A percentile compares a stretch with the other conserved stretches of the same genome.
Conservation (phyloP, 2,113 vertebrate species). For the Isurus oxyrinchus region DNA sequence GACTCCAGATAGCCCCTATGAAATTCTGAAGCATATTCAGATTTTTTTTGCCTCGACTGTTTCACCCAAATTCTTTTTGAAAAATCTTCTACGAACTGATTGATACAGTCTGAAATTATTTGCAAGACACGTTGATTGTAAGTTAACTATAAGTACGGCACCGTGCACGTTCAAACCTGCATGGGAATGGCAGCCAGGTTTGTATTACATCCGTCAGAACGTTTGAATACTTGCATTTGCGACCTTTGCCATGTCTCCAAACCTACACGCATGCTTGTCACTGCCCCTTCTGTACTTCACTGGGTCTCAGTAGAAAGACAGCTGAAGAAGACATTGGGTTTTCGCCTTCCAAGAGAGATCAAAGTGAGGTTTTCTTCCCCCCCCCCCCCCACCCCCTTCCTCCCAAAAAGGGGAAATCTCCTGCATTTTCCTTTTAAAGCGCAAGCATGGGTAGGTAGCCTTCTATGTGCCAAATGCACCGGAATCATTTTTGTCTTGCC, state of each 20-base stretch:
- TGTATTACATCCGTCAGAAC: conserved; percentile 59
- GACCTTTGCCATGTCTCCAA: not conserved
- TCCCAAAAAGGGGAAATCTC: conserved; percentile 63
- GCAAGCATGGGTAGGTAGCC: conserved; percentile 42
- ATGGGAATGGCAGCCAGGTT: not conserved
- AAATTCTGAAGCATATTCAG: too few species aligned
- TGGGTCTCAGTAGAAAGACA: conserved; percentile 52
- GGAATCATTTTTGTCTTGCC: not conserved
- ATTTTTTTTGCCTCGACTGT: not conserved
- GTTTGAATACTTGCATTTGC: conserved; percentile 55
- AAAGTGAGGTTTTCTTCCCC: conserved; percentile 59
- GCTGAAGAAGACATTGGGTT: conserved; percentile 89
- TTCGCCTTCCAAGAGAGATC: conserved; percentile 69
- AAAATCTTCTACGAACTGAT: not conserved
- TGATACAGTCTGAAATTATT: not conserved
- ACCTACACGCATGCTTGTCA: not conserved
- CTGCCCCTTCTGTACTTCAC: not conserved
- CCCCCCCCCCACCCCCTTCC: conserved; percentile 46
- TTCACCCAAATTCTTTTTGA: not conserved
- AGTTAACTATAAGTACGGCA: not conserved
- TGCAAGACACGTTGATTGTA: too few species aligned
- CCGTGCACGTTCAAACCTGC: not conserved
- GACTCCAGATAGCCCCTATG: not conserved
- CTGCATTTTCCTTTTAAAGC: conserved; percentile 44
- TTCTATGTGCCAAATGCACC: not conserved